Percentiles rank a stretch among this genome's conserved stretches.
phyloP scores from a whole-genome alignment of 2,888 invertebrate genomes.

The Pheosia tremula region DNA sequence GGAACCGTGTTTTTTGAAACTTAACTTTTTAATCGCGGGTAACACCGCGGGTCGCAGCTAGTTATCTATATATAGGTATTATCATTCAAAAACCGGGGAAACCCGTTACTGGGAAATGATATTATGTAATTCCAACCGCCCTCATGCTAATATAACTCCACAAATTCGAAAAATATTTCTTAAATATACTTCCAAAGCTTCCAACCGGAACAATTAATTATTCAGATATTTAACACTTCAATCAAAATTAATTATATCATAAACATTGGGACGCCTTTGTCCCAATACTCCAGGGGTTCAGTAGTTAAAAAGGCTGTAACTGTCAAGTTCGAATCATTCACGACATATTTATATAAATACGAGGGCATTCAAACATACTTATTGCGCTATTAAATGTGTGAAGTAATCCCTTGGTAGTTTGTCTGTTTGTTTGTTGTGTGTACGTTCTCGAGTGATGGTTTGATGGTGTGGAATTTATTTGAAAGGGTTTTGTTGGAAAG shows the following conservation, averaged over 20 bases:
- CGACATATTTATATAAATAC: slow-evolving; percentile 16
- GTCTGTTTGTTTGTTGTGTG: not conserved
- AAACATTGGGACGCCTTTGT: slow-evolving; percentile 44
- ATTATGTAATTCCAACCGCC: too few species aligned
- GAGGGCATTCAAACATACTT: slow-evolving; percentile 25
- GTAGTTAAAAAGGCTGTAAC: slow-evolving; percentile 12
- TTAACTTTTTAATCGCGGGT: too few species aligned
- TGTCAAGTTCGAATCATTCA: slow-evolving; percentile 55
- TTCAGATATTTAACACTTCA: slow-evolving; percentile 9
- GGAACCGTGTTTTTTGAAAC: too few species aligned
- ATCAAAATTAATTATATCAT: slow-evolving; percentile 28
- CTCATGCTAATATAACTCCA: too few species aligned
- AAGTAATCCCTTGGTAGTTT: slow-evolving; percentile 12
- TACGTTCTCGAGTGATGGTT: not conserved
- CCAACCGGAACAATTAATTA: not conserved
- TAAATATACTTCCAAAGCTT: not conserved
- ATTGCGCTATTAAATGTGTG: slow-evolving; percentile 41
- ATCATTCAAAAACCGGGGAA: too few species aligned
- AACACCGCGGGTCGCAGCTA: too few species aligned
- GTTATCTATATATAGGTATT: too few species aligned
- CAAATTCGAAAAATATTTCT: too few species aligned
- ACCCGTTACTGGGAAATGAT: too few species aligned
- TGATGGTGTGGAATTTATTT: slow-evolving; percentile 2
- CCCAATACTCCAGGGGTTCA: slow-evolving; percentile 32
- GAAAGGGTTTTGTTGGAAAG: not conserved